phyloP scores from a whole-genome alignment of 1,140 invertebrate species.

The Penaeus vannamei region DNA sequence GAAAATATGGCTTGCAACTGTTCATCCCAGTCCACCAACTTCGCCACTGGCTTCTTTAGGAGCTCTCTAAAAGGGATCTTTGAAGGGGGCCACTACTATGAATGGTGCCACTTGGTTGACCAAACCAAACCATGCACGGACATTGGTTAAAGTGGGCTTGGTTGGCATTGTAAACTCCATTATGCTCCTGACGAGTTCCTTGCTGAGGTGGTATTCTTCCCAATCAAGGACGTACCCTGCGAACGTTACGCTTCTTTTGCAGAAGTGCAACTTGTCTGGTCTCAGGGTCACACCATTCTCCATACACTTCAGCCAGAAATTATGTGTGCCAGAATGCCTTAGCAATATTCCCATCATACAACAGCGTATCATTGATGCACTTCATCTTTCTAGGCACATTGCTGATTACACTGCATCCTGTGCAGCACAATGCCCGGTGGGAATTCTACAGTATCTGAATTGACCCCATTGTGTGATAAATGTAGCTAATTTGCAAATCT shows the following conservation, averaged over 20 bases:
- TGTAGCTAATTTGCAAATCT: slow-evolving; percentile 14
- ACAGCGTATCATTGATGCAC: slow-evolving; percentile 38
- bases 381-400: slow-evolving; percentile 13
- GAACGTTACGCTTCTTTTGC: slow-evolving; percentile 38
- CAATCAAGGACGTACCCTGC: slow-evolving; percentile 24
- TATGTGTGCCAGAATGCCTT: slow-evolving; percentile 47
- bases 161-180: no score
- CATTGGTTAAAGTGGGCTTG: no score
- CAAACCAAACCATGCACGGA: no score
- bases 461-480: slow-evolving; percentile 30
- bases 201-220: slow-evolving; percentile 24
- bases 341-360: slow-evolving; percentile 9
- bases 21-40: slow-evolving; percentile 22
- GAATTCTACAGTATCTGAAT: background rate
- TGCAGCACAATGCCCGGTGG: slow-evolving; percentile 6
- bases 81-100: slow-evolving; percentile 23
- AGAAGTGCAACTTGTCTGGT: slow-evolving; percentile 49
- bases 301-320: slow-evolving; percentile 13
- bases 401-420: slow-evolving; percentile 20
- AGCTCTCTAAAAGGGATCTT: background rate
- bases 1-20: background rate
- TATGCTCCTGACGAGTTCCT: no score
- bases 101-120: slow-evolving; percentile 35
- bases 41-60: no score
- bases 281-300: slow-evolving; percentile 29